A percentile compares a stretch with the other conserved stretches of the same genome.
These are phyloP conservation scores for Parasteatoda tepidariorum DNA, from an alignment of 1,140 invertebrate genomes.

Conservation along the genomic window DNA sequence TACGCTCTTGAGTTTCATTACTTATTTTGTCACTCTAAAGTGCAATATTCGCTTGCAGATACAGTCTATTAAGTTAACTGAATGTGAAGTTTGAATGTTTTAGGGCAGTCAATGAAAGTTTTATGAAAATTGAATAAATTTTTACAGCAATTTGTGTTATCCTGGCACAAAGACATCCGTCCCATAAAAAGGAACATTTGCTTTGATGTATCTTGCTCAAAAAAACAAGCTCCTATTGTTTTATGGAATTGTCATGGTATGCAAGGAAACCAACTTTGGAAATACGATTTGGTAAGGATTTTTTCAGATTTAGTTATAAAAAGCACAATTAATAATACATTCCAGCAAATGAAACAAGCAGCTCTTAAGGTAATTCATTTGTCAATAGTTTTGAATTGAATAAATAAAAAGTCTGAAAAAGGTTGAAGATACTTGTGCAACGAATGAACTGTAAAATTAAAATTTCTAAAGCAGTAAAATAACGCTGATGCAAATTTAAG, in stretches of 20 bases:
- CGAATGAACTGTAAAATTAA: neutral
- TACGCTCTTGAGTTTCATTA: too few species aligned
- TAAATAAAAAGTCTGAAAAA: neutral
- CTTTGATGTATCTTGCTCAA: conserved; percentile 86
- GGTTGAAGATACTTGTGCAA: neutral
- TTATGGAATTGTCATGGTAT: conserved; percentile 87
- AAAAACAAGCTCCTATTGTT: conserved; percentile 80
- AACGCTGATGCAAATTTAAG: too few species aligned
- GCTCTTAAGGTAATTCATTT: neutral
- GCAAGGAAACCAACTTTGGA: conserved; percentile 94
- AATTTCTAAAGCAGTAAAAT: too few species aligned
- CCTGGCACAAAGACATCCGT: conserved; percentile 93
- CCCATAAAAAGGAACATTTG: conserved; percentile 84
- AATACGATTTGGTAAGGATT: conserved; percentile 79
- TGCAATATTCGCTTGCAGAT: too few species aligned
- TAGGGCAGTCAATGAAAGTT: too few species aligned
- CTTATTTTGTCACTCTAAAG: too few species aligned
- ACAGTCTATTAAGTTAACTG: too few species aligned
- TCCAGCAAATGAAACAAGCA: neutral
- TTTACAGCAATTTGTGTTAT: conserved; percentile 75
- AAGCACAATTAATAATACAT: neutral
- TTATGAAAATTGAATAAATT: too few species aligned
- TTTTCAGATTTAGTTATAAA: neutral
- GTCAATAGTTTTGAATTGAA: neutral
- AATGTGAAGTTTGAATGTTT: too few species aligned